These are phyloP conservation scores for Atherinomorus stipes DNA, from an alignment of 2,113 vertebrate species.

Conservation along the genomic window DNA sequence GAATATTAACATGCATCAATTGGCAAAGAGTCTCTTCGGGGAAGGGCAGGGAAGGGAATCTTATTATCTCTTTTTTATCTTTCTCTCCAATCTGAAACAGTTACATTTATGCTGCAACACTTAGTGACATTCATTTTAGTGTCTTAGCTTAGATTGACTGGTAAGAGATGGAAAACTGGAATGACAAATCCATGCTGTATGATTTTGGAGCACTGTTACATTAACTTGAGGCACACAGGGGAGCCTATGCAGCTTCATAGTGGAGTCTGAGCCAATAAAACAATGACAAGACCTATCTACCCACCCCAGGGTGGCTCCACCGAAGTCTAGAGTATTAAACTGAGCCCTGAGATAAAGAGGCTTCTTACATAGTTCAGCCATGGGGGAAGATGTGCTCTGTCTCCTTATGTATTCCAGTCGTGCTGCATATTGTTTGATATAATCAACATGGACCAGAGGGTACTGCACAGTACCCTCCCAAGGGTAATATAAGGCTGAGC, in stretches of 20 bases:
- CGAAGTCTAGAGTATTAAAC: conserved; percentile 73
- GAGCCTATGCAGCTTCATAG: conserved; percentile 57
- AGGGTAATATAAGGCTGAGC: conserved; percentile 68
- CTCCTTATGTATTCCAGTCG: conserved; percentile 74
- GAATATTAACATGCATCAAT: conserved; percentile 36
- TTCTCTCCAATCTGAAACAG: conserved; percentile 45
- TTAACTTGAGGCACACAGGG: conserved; percentile 59
- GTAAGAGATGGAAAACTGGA: conserved; percentile 40
- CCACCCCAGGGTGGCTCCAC: conserved; percentile 74
- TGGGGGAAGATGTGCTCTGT: conserved; percentile 36
- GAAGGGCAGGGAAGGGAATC: conserved; percentile 25
- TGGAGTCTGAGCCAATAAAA: conserved; percentile 70
- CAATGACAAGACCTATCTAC: conserved; percentile 79
- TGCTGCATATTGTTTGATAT: conserved; percentile 77
- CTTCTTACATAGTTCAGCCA: conserved; percentile 57
- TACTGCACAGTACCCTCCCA: conserved; percentile 63
- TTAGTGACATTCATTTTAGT: conserved; percentile 45
- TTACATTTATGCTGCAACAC: conserved; percentile 38
- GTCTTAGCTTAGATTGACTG: conserved; percentile 25
- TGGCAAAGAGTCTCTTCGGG: conserved; percentile 34
- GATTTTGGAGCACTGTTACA: conserved; percentile 57
- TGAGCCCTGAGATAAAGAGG: conserved; percentile 75
- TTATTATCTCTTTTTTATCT: conserved; percentile 48
- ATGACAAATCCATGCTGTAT: conserved; percentile 64
- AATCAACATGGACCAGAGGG: conserved; percentile 68